phyloP scores from a whole-genome alignment of 2,888 invertebrate species.

The Diaphora mendica region DNA sequence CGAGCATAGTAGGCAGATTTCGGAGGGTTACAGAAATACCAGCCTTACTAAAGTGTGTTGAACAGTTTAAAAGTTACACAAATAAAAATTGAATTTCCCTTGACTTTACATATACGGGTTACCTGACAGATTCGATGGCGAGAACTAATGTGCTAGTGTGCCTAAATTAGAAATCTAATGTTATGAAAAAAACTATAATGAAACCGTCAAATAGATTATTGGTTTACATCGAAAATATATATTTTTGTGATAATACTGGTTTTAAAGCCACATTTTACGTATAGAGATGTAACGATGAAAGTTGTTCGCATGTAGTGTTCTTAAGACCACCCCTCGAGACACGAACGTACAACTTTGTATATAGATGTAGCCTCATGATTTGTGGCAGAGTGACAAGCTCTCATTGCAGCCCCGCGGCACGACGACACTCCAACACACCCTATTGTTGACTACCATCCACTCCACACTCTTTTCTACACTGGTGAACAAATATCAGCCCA shows the following conservation, averaged over 20 bases:
- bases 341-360: conserved; percentile 41
- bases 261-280: conserved; percentile 12
- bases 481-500: conserved; percentile 31
- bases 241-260: background rate
- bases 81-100: too few relatives aligned
- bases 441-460: conserved; percentile 59
- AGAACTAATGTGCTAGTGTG: too few relatives aligned
- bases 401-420: conserved; percentile 63
- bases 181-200: too few relatives aligned
- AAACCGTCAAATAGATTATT: background rate
- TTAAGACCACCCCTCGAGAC: conserved; percentile 50
- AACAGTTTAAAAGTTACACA: too few relatives aligned
- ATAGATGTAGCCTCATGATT: conserved; percentile 65
- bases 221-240: too few relatives aligned
- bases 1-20: too few relatives aligned
- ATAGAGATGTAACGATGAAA: conserved; percentile 31
- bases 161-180: too few relatives aligned
- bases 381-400: conserved; percentile 71
- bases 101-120: too few relatives aligned
- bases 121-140: too few relatives aligned
- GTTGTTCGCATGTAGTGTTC: conserved; percentile 43
- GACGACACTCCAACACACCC: conserved; percentile 59
- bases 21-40: too few relatives aligned
- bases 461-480: conserved; percentile 34
- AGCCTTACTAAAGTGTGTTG: too few relatives aligned